phyloP scores from a whole-genome alignment of 2,113 vertebrate species.

The Vicugna pacos region DNA sequence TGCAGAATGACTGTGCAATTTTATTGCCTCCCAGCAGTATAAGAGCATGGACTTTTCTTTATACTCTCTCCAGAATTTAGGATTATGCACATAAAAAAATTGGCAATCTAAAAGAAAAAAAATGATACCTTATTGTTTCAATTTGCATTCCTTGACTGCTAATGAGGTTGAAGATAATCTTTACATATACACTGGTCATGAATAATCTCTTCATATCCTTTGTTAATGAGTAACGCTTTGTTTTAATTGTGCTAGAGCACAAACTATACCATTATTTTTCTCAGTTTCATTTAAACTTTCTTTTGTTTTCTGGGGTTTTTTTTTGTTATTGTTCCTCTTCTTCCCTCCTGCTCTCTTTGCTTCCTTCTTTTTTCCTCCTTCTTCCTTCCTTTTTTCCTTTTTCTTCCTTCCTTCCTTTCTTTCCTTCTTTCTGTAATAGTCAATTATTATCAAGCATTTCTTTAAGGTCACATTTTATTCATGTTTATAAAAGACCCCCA shows the following conservation, averaged over 20 bases:
- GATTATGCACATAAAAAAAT: neutral
- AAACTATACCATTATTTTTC: neutral
- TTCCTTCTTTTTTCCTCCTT: neutral
- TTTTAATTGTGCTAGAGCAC: neutral
- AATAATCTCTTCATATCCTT: neutral
- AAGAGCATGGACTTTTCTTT: neutral
- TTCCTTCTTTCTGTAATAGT: neutral
- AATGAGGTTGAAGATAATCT: neutral
- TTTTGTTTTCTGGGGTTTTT: neutral
- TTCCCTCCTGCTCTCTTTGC: neutral
- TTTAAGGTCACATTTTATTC: neutral
- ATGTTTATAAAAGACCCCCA: neutral
- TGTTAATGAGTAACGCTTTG: neutral
- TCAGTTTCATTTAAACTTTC: constrained; percentile 1
- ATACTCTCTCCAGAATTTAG: neutral
- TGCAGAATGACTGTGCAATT: neutral
- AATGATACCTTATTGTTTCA: neutral
- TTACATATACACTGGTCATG: neutral
- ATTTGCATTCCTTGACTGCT: constrained; percentile 1
- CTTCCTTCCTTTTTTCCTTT: neutral
- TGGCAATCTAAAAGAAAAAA: neutral
- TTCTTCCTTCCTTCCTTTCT: neutral
- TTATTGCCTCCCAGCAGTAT: neutral
- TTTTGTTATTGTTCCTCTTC: neutral
- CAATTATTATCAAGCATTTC: neutral